Evolutionary conservation across 2,797 vertebrate genomes (phyloP).

Genomic region (Chelon labrosus): DNA sequence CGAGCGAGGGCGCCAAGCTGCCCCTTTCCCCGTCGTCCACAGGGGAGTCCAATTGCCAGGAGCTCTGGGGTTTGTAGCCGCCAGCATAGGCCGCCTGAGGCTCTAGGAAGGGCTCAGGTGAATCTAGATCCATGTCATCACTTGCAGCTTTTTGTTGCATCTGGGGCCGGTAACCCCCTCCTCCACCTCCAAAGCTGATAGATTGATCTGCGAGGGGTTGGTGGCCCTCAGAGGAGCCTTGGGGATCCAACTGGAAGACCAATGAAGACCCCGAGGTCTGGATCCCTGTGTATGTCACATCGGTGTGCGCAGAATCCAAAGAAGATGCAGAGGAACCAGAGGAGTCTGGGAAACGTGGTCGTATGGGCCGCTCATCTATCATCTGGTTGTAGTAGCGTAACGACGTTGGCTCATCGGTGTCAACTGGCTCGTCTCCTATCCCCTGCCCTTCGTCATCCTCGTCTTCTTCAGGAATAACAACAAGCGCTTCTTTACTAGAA

Average conservation of each 20-base stretch:
- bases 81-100: conserved; percentile 54
- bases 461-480: conserved; percentile 81
- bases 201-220: conserved; percentile 35
- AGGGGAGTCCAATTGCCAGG: conserved; percentile 89
- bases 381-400: conserved; percentile 86
- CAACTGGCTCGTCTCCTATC: conserved; percentile 66
- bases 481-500: conserved; percentile 79
- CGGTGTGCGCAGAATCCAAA: conserved; percentile 83
- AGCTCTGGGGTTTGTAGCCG: conserved; percentile 92
- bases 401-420: conserved; percentile 80
- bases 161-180: conserved; percentile 81
- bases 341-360: conserved; percentile 76
- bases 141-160: conserved; percentile 65
- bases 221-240: conserved; percentile 83
- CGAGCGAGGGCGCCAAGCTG: conserved; percentile 85
- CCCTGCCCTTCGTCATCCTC: conserved; percentile 72
- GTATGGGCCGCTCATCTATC: conserved; percentile 84
- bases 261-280: conserved; percentile 88
- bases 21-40: conserved; percentile 61
- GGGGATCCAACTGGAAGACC: conserved; percentile 80
- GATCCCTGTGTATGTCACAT: conserved; percentile 94
- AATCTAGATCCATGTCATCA: conserved; percentile 73
- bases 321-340: conserved; percentile 85
- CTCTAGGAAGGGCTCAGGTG: conserved; percentile 48
- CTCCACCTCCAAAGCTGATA: conserved; percentile 14